Evolutionary conservation across 2,888 invertebrate genomes (phyloP).

Genomic region (Drosophila antonietae): DNA sequence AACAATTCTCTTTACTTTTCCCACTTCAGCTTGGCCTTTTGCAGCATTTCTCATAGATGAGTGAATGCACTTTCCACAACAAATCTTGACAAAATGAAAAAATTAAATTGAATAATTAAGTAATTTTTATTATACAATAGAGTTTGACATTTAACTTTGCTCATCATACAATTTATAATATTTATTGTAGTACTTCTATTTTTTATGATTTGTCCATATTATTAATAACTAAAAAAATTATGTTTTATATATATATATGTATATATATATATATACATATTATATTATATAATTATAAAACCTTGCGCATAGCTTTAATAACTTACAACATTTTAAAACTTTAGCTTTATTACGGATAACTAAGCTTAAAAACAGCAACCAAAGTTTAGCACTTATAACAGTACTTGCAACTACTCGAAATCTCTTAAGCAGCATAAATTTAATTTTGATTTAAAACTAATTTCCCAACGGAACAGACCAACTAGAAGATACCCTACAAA

Average conservation of each 20-base stretch:
- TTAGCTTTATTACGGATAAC: neutral
- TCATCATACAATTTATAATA: too few relatives aligned
- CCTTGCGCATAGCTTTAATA: too few relatives aligned
- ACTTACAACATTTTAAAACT: neutral
- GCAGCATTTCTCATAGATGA: neutral
- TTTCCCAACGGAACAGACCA: neutral
- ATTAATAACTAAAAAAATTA: too few relatives aligned
- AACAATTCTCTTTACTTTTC: conserved; percentile 3
- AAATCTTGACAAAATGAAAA: neutral
- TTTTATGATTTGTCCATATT: too few relatives aligned
- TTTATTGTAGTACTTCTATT: too few relatives aligned
- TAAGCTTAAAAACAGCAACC: neutral
- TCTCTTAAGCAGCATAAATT: neutral
- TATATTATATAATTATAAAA: neutral
- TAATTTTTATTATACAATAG: too few relatives aligned
- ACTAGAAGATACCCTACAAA: neutral
- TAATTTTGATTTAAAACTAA: neutral
- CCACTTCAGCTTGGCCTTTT: neutral
- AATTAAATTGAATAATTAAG: neutral
- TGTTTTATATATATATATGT: too few relatives aligned
- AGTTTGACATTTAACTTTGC: too few relatives aligned
- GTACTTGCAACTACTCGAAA: conserved; percentile 4
- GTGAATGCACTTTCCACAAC: neutral
- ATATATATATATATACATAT: neutral
- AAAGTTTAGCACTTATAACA: conserved; percentile 2